Percentiles rank a stretch among this genome's conserved stretches.
Conservation (phyloP, 1,140 invertebrate species). For the Musca vetustissima region DNA sequence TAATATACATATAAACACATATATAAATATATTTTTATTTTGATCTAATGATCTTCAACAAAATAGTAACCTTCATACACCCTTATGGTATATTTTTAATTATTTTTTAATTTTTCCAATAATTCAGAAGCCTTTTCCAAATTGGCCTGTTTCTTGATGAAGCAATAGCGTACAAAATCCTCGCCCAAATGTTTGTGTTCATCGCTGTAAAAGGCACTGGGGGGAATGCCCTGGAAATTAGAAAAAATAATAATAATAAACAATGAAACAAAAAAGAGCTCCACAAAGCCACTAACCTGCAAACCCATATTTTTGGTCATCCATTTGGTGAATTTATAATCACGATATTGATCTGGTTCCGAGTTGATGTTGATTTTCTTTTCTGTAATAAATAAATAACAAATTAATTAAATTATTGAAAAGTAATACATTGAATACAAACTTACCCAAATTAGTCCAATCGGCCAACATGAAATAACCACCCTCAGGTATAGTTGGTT, state of each 20-base stretch:
- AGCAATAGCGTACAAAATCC: constrained; percentile 89
- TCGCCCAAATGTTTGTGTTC: constrained; percentile 82
- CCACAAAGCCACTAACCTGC: constrained; percentile 6
- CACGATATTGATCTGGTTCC: constrained; percentile 73
- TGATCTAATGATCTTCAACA: too few relatives aligned
- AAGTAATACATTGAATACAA: too few relatives aligned
- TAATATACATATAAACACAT: too few relatives aligned
- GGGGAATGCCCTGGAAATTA: constrained; percentile 84
- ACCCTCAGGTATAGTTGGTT: constrained; percentile 90
- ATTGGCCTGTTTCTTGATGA: constrained; percentile 88
- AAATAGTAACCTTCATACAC: neutral
- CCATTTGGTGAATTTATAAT: constrained; percentile 95
- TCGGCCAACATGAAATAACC: constrained; percentile 97
- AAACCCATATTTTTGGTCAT: constrained; percentile 91
- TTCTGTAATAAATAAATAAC: constrained; percentile 50
- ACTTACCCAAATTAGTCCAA: constrained; percentile 75
- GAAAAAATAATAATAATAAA: constrained; percentile 40
- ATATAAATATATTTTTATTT: too few relatives aligned
- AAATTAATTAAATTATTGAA: too few relatives aligned
- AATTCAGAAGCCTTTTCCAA: constrained; percentile 66
- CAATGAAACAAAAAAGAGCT: neutral
- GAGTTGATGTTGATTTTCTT: constrained; percentile 65
- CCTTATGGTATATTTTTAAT: neutral
- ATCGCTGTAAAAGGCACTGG: constrained; percentile 88
- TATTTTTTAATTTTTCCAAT: constrained; percentile 26